Evolutionary conservation across 2,888 invertebrate species (phyloP).

Genomic region (Pandemis corylana): DNA sequence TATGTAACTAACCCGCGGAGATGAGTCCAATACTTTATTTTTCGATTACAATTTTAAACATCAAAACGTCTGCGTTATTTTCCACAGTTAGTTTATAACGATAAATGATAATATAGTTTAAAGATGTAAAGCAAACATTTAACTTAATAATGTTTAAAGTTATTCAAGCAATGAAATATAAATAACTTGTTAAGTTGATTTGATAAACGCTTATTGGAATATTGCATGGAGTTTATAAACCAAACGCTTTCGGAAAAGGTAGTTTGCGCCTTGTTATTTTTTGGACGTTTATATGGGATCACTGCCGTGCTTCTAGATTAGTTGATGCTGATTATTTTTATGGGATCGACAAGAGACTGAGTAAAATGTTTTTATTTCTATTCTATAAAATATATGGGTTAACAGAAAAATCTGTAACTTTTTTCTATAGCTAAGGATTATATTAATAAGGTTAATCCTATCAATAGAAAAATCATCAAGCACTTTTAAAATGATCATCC

Average conservation of each 20-base stretch:
- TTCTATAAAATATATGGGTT: too few species aligned
- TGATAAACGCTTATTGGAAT: conserved; percentile 27
- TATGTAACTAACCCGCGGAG: conserved; percentile 49
- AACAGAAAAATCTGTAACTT: too few species aligned
- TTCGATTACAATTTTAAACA: conserved; percentile 50
- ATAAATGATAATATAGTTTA: conserved; percentile 11
- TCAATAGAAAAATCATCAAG: too few species aligned
- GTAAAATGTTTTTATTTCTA: too few species aligned
- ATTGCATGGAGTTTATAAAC: conserved; percentile 12
- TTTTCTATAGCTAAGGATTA: too few species aligned
- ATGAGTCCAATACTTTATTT: conserved; percentile 52
- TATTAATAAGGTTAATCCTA: too few species aligned
- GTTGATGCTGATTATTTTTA: too few species aligned
- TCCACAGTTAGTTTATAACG: background rate
- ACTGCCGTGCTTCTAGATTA: too few species aligned
- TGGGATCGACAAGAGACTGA: too few species aligned
- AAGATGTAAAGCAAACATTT: conserved; percentile 13
- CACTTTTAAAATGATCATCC: too few species aligned
- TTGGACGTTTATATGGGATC: too few species aligned
- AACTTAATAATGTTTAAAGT: conserved; percentile 9
- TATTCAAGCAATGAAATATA: conserved; percentile 24
- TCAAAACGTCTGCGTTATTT: conserved; percentile 18
- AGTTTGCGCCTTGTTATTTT: too few species aligned
- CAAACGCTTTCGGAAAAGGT: background rate
- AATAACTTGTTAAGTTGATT: conserved; percentile 23